These are phyloP conservation scores for Chiloscyllium plagiosum DNA, from an alignment of 2,113 vertebrate genomes.

Conservation along the genomic window DNA sequence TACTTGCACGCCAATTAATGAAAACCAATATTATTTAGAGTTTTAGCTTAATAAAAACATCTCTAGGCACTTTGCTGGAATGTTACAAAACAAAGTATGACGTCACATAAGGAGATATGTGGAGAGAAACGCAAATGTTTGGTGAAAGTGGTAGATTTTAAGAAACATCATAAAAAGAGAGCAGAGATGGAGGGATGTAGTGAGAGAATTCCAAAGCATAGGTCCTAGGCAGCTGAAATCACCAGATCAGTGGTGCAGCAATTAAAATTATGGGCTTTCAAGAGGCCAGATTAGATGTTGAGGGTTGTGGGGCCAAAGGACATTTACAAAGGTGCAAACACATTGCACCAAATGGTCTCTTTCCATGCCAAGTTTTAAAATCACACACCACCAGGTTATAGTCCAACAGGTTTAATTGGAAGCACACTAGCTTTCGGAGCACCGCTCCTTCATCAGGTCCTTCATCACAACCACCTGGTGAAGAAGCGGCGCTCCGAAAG, in stretches of 20 bases:
- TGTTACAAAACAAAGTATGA: not conserved
- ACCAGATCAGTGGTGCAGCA: not conserved
- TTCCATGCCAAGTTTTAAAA: too few species aligned
- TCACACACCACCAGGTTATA: too few species aligned
- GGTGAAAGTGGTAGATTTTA: not conserved
- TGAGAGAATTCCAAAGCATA: not conserved
- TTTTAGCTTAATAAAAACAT: not conserved
- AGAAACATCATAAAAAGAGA: not conserved
- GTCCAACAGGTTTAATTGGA: too few species aligned
- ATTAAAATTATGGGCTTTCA: not conserved
- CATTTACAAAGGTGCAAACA: not conserved
- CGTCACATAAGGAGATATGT: not conserved
- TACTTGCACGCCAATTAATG: too few species aligned
- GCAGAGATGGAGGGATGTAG: not conserved
- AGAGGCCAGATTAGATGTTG: not conserved
- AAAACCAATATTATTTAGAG: too few species aligned
- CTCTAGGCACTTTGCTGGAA: not conserved
- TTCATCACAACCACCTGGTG: too few species aligned
- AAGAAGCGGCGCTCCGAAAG: too few species aligned
- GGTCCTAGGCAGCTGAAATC: not conserved
- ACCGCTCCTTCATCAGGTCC: too few species aligned
- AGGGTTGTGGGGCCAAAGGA: not conserved
- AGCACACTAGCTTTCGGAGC: too few species aligned
- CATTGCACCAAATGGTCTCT: too few species aligned
- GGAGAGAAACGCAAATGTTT: not conserved